Evolutionary conservation across 2,113 vertebrate species (phyloP), one percentile per base, ranked within the genome.

Genomic region (Myiagra hebetior): DNA sequence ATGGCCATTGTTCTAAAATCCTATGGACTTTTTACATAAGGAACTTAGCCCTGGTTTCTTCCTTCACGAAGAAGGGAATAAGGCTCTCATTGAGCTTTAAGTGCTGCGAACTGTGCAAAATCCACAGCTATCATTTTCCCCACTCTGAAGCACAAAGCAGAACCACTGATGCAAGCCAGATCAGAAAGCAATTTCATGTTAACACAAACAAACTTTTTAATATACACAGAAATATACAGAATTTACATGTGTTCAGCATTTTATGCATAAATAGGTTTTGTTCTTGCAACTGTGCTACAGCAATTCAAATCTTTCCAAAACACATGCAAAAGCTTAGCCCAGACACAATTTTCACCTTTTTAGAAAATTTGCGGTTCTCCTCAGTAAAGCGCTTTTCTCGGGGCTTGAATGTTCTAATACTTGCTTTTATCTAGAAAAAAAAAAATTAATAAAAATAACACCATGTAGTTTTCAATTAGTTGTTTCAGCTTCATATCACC

Each of bases 291-390:
- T 2, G 1, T 12, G 16, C 57, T 68, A 90, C 33, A 84, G 91
- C 56, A 95, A 85, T 46, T 95, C 73, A 89, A 59, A 60, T n/a
- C 50, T 56, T 89, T 26, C 21, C 3, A 1, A 63, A 76, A 56
- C 5, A 41, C 19, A 79, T 8, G 33, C 2, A 8, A 74, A 47
- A 79, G 37, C 47, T 84, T 20, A 73, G 57, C 62, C 44, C 16
- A 35, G 57, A 10, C 7, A 64, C 27, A 23, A 97, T 26, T 27
- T 98, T 84, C 93, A 99, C 99, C 99, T 99, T 99, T 98, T 99
- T 99, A 91, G 98, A 99, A 94, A 99, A 98, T 95, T 99, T 99
- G 39, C 97, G 96, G 83, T 98, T 98, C 67, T 99, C 99, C 93
- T 99, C 99, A 6, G 95, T 89, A 74, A 98, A 98, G 95, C 98